These are phyloP conservation scores for Nematopogon swammerdamellus DNA, from an alignment of 2,888 invertebrate genomes.

Conservation along the genomic window DNA sequence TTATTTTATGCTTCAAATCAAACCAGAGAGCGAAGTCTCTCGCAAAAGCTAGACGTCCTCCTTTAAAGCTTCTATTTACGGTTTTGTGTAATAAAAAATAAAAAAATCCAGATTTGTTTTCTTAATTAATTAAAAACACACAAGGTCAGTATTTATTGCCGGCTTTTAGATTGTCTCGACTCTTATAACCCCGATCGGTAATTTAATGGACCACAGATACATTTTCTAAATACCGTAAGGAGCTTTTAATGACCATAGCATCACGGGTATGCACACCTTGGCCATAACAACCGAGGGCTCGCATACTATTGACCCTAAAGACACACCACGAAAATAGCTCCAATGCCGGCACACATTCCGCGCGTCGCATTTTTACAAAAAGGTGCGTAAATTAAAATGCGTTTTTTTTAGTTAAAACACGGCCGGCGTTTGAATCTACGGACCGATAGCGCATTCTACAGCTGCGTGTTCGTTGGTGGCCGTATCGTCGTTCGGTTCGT, in stretches of 20 bases:
- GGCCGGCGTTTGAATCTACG: slow-evolving; percentile 44
- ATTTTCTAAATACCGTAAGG: neutral
- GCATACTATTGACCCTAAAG: neutral
- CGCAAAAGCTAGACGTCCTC: too few species aligned
- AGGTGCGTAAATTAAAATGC: slow-evolving; percentile 49
- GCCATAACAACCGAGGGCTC: neutral
- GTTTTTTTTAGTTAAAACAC: slow-evolving; percentile 28
- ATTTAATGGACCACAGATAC: neutral
- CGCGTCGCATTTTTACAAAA: slow-evolving; percentile 10
- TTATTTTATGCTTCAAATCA: too few species aligned
- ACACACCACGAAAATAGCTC: slow-evolving; percentile 26
- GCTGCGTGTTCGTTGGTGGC: slow-evolving; percentile 44
- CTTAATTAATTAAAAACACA: too few species aligned
- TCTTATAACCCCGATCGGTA: too few species aligned
- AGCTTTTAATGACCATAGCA: neutral
- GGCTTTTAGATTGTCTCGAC: too few species aligned
- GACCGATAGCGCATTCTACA: slow-evolving; percentile 45
- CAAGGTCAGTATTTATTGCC: too few species aligned
- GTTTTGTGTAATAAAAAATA: too few species aligned
- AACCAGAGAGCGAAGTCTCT: too few species aligned
- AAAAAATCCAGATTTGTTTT: too few species aligned
- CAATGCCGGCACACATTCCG: slow-evolving; percentile 28
- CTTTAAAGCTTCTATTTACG: too few species aligned
- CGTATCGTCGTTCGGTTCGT: too few species aligned
- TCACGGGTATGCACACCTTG: neutral